Base-by-base conservation (phyloP, 2,888 invertebrate genomes). In the Trachelus tabidus region DNA sequence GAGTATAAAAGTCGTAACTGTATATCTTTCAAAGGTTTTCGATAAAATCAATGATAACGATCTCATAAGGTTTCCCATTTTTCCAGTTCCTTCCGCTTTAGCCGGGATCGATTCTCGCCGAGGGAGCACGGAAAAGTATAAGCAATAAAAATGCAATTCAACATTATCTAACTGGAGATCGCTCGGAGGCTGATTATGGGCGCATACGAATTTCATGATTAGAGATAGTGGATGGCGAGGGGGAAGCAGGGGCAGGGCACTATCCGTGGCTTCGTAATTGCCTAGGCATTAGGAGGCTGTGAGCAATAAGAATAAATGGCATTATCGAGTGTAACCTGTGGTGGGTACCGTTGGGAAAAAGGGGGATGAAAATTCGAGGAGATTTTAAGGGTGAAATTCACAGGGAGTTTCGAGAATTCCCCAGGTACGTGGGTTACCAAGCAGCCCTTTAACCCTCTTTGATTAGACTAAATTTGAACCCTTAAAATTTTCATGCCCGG, bases 391-490 rank as follows among this genome's bases (percentile, higher is more conserved):
- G 30, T 33, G n/a, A 69, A n/a, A 69, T 30, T 69, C 69, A 69
- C 2, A 12, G 69, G 12, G 69, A 12, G 4, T 33, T 15, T n/a
- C 4, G 15, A 9, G 30, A 11, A 34, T 12, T 23, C 12, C 0
- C 12, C 35, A 0, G 11, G 2, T 3, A 23, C n/a, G 34, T 35
- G 33, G 73, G n/a, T 23, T 34, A 34, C 35, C 11, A n/a, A 6
- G 30, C 1, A 15, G 35, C 73, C 23, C 15, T 34, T 34, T 35
- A 73, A 31, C 4, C 12, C 12, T 68, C 71, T 56, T 75, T 75
- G 75, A 77, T 77, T 71, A 30, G 75, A 15, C 69, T 75, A 77
- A 77, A 37, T 12, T 75, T 75, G 15, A 37, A 68, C 71, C 34
- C 69, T 75, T 68, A 37, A 12, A 77, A 75, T 75, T 31, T 37